A percentile compares a stretch with the other conserved stretches of the same genome.
Conservation (phyloP, 2,888 invertebrate genomes). For the Himalopsyche tibetana region DNA sequence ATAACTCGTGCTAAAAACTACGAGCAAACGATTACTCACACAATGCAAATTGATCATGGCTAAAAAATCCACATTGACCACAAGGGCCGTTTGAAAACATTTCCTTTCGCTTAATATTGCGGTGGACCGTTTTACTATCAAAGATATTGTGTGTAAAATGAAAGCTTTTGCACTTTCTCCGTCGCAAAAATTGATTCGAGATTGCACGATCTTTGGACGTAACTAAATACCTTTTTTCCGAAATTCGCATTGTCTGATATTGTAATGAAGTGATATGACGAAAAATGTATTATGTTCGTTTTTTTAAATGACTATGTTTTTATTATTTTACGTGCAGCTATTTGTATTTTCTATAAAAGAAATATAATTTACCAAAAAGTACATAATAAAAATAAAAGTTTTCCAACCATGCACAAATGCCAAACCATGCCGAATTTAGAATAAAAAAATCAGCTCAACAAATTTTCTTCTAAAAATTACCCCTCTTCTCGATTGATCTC, state of each 20-base stretch:
- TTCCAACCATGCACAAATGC: no score
- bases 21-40: background rate
- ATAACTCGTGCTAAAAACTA: background rate
- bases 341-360: no score
- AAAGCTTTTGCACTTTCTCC: conserved; percentile 18
- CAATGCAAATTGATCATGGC: background rate
- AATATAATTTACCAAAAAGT: no score
- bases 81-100: conserved; percentile 3
- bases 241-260: background rate
- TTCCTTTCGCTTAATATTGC: background rate
- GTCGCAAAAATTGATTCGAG: conserved; percentile 8
- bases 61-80: conserved; percentile 2
- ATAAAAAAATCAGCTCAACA: no score
- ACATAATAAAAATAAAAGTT: no score
- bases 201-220: background rate
- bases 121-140: background rate
- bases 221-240: background rate
- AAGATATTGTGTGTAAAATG: background rate
- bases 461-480: no score
- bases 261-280: no score
- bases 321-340: no score
- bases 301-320: no score
- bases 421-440: no score
- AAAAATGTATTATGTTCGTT: no score
- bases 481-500: no score